Base-by-base conservation (phyloP, 2,113 vertebrate species). In the Cercopithecus mona region DNA sequence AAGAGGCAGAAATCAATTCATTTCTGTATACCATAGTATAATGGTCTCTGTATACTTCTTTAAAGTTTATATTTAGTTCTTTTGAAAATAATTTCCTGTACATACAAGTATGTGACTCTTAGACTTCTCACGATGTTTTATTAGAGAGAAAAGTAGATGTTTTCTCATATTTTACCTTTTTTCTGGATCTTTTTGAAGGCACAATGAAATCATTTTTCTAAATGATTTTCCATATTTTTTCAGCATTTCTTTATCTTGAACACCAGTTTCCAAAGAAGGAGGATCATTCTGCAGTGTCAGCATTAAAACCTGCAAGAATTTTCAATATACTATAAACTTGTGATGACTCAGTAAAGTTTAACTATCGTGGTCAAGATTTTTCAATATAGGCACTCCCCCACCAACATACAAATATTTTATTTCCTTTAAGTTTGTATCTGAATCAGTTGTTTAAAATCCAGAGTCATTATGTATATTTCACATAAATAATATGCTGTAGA, bases 201-300 rank as follows among this genome's bases (percentile, higher is more conserved):
- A 99, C 64, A 99, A 98, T 5, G 99, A 99, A 98, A 99, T 98
- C 99, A 99, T 99, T 99, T 99, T 99, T 98, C 99, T 99, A 98
- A 99, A 99, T 6, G 99, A 99, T 83, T 99, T 99, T 95, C 99
- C 99, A 0, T 99, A 99, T 96, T 99, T 99, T 98, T 99, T 99
- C 94, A 99, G 98, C 99, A 99, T 99, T 97, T 99, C 99, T 96
- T 99, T 99, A 97, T 99, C 99, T 80, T 99, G 99, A 98, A 99
- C 99, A 72, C 99, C 99, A 0, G 99, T 99, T 98, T 99, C 99
- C 98, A 99, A 98, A 96, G 99, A 99, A 0, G 99, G 99, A 48
- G 99, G 99, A 97, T 99, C 99, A 1, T 99, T 99, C 97, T 99
- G 99, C 97, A 99, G 98, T 11, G 99, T 99, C 98, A 99, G 98